Evolutionary conservation across 2,113 vertebrate genomes (phyloP).

Genomic region (Syrrhaptes paradoxus): DNA sequence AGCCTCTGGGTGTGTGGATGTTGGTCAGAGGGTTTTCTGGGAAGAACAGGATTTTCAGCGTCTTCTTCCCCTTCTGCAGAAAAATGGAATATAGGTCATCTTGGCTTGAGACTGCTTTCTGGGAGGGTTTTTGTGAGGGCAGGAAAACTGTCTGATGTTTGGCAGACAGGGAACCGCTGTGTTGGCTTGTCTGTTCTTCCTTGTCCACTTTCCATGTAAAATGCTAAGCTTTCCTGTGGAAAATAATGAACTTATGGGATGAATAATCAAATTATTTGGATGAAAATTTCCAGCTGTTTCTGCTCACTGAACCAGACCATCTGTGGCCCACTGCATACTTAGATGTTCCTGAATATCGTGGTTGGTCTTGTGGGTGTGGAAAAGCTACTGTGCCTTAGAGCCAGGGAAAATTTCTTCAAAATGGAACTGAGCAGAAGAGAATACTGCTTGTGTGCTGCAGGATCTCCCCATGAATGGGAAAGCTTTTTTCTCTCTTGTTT

Average conservation of each 20-base stretch:
- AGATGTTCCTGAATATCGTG: not conserved
- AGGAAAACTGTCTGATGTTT: not conserved
- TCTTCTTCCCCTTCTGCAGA: not conserved
- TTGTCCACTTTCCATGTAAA: not conserved
- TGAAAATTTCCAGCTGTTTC: not conserved
- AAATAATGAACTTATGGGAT: not conserved
- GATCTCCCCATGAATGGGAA: accelerated
- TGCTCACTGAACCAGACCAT: not conserved
- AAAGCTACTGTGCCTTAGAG: not conserved
- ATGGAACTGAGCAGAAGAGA: not conserved
- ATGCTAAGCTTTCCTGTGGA: not conserved
- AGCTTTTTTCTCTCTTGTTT: not conserved
- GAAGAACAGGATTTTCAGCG: not conserved
- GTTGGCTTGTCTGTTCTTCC: not conserved
- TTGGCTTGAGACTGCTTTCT: not conserved
- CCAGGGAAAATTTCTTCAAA: not conserved
- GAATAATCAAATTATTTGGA: not conserved
- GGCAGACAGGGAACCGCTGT: not conserved
- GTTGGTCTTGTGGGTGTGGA: not conserved
- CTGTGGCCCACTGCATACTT: not conserved
- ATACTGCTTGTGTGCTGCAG: not conserved
- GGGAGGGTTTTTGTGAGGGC: not conserved
- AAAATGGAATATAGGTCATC: not conserved
- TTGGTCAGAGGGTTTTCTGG: not conserved
- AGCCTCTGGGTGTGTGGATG: not conserved